Evolutionary conservation across 2,888 invertebrate genomes (phyloP), one percentile per base, ranked within the genome.

Genomic region (Pedicia rivosa): DNA sequence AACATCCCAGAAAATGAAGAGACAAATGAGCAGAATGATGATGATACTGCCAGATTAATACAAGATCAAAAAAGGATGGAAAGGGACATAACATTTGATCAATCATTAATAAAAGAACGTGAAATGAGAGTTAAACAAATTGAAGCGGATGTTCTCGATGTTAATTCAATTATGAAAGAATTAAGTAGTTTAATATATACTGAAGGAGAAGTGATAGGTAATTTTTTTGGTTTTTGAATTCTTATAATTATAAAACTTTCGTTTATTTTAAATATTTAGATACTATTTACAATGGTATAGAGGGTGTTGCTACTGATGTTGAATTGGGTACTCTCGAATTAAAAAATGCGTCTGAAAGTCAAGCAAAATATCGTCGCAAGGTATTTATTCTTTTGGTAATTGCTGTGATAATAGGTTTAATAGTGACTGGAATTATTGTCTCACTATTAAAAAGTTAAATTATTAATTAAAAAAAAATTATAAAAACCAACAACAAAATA

Each of bases 141-240:
- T 34, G 90, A 90, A 56, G 71, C 74, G 0, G 78, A 83, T 54
- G 75, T 87, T 36, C 57, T 87, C 41, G 86, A 88, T 56, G 78
- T 86, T 5, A 82, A 82, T 57, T 73, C 78, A 56, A 82, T 87
- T 42, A 84, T 87, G 78, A 70, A 74, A 39, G 77, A 80, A 31
- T 59, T 88, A 24, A 73, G 74, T 2, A 68, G 67, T 8, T 60
- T 83, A 55, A 76, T 83, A n/a, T 62, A 72, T 46, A 66, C 72
- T 44, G 87, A 88, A 56, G 73, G 70, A 10, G 74, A 77, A 49
- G 59, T 66, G 36, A 70, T 87, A 43, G 80, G 88, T 87, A 59
- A 38, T 43, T 40, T 36, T 24, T 31, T 50, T 2, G 8, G 2
- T 4, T 35, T n/a, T 3, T 26, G 3, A 12, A 28, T 36, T 19